These are phyloP conservation scores for Meteorus colon DNA, from an alignment of 2,888 invertebrate species.

Conservation along the genomic window DNA sequence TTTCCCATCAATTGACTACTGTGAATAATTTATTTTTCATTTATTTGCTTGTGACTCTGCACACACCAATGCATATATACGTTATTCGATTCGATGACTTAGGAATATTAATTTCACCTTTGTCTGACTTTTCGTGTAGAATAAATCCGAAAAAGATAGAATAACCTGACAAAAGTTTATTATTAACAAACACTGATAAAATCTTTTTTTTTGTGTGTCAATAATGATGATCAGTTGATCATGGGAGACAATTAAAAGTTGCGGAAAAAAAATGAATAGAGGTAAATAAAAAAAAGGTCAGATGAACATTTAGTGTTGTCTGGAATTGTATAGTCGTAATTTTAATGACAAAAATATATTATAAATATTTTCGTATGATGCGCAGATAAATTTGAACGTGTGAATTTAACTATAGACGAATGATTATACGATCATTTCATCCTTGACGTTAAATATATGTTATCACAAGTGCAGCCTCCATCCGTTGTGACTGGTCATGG, in stretches of 20 bases:
- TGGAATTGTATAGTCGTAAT: not conserved
- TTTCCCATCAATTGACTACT: no score
- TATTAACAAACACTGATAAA: not conserved
- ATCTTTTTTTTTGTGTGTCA: not conserved
- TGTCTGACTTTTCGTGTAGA: not conserved
- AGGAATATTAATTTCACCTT: not conserved
- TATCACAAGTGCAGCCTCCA: constrained; percentile 2
- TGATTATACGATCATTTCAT: not conserved
- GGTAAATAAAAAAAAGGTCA: not conserved
- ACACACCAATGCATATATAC: no score
- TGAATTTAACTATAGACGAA: not conserved
- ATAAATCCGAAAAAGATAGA: not conserved
- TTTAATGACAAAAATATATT: not conserved
- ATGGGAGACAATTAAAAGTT: not conserved
- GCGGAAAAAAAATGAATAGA: not conserved
- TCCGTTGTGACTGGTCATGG: not conserved
- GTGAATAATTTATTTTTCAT: no score
- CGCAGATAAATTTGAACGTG: not conserved
- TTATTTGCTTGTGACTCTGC: no score
- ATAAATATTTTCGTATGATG: not conserved
- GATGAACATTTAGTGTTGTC: not conserved
- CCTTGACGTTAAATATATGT: not conserved
- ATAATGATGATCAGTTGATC: not conserved
- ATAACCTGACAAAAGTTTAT: not conserved
- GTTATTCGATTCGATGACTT: not conserved